A percentile compares a stretch with the other conserved stretches of the same genome.
phyloP scores from a whole-genome alignment of 2,888 invertebrate genomes.

The Platycheirus rosarum region DNA sequence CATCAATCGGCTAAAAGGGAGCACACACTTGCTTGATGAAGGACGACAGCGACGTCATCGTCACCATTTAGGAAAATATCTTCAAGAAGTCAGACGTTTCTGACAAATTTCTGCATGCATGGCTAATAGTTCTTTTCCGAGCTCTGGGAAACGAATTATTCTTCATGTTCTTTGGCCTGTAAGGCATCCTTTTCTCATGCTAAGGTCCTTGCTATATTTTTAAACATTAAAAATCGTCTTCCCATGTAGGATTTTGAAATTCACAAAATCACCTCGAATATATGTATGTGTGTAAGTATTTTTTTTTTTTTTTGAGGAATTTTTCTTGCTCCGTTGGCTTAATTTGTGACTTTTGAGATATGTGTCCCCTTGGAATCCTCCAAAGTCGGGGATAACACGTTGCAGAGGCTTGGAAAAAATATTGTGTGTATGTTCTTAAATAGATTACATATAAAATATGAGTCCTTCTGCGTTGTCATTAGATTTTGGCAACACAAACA shows the following conservation, averaged over 20 bases:
- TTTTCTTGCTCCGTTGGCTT: neutral
- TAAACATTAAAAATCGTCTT: slow-evolving; percentile 2
- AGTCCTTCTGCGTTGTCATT: slow-evolving; percentile 52
- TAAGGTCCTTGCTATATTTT: no score
- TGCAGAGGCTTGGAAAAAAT: neutral
- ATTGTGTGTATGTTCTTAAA: slow-evolving; percentile 51
- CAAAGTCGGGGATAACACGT: slow-evolving; percentile 7
- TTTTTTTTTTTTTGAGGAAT: slow-evolving; percentile 41
- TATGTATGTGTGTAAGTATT: no score
- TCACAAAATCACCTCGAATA: slow-evolving; percentile 60
- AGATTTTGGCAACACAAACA: slow-evolving; percentile 25
- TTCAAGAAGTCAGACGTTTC: slow-evolving; percentile 27
- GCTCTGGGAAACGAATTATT: slow-evolving; percentile 29
- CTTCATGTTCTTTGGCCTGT: slow-evolving; percentile 27
- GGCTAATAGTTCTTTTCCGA: slow-evolving; percentile 43
- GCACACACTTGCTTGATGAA: neutral
- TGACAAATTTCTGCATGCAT: slow-evolving; percentile 31
- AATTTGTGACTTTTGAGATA: slow-evolving; percentile 55
- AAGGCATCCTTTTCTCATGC: slow-evolving; percentile 28
- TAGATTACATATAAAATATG: slow-evolving; percentile 64
- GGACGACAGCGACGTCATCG: slow-evolving; percentile 25
- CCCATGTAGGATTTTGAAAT: slow-evolving; percentile 47
- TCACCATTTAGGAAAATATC: slow-evolving; percentile 35
- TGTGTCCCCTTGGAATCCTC: slow-evolving; percentile 43
- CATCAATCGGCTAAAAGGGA: slow-evolving; percentile 21